Conservation (phyloP, 2,888 invertebrate genomes). For the Gisinianus flammeolus region DNA sequence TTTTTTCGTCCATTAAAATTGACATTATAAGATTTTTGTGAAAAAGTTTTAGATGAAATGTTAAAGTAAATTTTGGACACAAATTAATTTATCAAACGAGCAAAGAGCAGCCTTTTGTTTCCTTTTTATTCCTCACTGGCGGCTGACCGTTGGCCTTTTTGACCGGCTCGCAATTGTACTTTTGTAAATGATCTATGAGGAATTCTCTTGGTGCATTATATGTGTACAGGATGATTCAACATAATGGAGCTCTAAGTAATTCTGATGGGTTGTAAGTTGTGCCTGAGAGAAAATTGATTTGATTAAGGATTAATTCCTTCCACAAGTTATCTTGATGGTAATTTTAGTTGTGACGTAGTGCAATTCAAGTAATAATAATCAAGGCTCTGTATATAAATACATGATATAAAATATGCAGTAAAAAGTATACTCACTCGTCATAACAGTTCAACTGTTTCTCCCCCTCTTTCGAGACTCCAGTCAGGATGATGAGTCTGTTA, state of each 20-base stretch:
- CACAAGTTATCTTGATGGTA: too few relatives aligned
- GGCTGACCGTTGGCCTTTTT: neutral
- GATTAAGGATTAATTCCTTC: neutral
- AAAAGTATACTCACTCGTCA: too few relatives aligned
- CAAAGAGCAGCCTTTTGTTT: neutral
- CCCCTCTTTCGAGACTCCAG: neutral
- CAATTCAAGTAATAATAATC: too few relatives aligned
- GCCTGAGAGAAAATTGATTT: neutral
- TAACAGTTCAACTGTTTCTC: neutral
- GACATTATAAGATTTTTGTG: neutral
- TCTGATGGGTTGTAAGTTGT: neutral
- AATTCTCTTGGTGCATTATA: too few relatives aligned
- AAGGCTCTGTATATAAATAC: too few relatives aligned
- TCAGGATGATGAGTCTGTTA: neutral
- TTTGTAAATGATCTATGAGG: too few relatives aligned
- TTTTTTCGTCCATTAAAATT: too few relatives aligned
- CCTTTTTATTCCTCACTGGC: neutral
- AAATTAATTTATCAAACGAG: conserved; percentile 14
- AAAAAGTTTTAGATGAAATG: neutral
- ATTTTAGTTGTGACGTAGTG: too few relatives aligned
- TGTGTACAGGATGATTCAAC: neutral
- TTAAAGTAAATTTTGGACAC: conserved; percentile 1
- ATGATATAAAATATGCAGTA: too few relatives aligned
- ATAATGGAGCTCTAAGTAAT: neutral
- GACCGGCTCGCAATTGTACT: neutral